Conservation (phyloP, 1,140 invertebrate genomes). For the Antheraea pernyi region DNA sequence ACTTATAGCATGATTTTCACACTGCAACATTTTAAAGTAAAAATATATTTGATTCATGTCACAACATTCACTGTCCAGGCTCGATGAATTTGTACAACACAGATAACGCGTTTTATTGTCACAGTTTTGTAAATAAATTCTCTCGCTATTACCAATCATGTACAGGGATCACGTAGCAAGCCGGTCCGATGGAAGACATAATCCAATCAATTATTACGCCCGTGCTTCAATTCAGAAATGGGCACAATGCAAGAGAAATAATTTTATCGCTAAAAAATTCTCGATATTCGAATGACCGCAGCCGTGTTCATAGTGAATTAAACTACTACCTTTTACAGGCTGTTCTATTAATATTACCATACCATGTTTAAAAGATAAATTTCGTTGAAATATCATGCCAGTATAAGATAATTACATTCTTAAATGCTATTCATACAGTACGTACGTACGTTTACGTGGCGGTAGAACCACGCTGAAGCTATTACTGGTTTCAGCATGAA, state of each 20-base stretch:
- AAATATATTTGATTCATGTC: slow-evolving; percentile 44
- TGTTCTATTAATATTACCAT: neutral
- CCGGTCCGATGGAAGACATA: slow-evolving; percentile 61
- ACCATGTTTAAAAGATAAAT: neutral
- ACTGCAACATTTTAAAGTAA: slow-evolving; percentile 27
- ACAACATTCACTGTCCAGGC: slow-evolving; percentile 22
- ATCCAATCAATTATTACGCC: slow-evolving; percentile 74
- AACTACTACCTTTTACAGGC: neutral
- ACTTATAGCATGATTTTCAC: slow-evolving; percentile 4
- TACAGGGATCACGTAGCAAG: slow-evolving; percentile 63
- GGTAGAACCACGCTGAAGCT: no score
- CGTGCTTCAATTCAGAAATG: slow-evolving; percentile 53
- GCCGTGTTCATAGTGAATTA: neutral
- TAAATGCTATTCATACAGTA: no score
- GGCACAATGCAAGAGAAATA: slow-evolving; percentile 49
- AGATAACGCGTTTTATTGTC: slow-evolving; percentile 58
- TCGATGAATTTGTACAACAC: slow-evolving; percentile 54
- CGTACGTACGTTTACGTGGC: no score
- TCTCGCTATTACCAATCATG: slow-evolving; percentile 57
- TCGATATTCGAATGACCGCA: neutral
- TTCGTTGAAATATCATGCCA: no score
- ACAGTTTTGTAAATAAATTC: slow-evolving; percentile 60
- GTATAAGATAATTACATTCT: no score
- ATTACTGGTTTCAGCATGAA: no score
- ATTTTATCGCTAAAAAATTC: slow-evolving; percentile 23